phyloP scores from a whole-genome alignment of 2,113 vertebrate genomes.

The Arvicanthis niloticus region DNA sequence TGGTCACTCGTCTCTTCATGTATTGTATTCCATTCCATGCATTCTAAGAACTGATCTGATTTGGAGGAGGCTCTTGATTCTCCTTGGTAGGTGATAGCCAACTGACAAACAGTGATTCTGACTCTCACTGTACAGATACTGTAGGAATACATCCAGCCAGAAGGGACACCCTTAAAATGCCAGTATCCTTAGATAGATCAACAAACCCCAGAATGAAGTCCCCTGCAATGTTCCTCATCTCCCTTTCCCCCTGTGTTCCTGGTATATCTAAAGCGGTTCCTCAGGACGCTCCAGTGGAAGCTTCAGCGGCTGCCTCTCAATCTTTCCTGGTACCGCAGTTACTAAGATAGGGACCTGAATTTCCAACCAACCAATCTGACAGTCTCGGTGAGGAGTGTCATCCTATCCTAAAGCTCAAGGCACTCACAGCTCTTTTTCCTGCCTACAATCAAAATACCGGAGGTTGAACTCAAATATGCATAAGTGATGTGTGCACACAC shows the following conservation, averaged over 20 bases:
- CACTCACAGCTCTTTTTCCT: conserved; percentile 40
- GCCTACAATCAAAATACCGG: conserved; percentile 23
- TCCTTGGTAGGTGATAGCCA: not conserved
- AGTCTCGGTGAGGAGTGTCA: conserved; percentile 27
- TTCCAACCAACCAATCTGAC: conserved; percentile 37
- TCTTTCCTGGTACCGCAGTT: not conserved
- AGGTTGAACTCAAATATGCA: conserved; percentile 53
- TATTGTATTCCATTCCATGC: not conserved
- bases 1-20: not conserved
- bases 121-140: not conserved
- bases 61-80: not conserved
- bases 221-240: not conserved
- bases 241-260: not conserved
- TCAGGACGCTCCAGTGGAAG: conserved; percentile 16
- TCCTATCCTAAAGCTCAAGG: conserved; percentile 48
- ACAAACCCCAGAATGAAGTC: not conserved
- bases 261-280: conserved; percentile 16
- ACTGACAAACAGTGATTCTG: conserved; percentile 1
- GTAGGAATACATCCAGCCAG: not conserved
- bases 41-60: conserved; percentile 3
- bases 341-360: not conserved
- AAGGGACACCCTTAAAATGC: not conserved
- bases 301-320: not conserved
- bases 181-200: not conserved
- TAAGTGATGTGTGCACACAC: not conserved